Evolutionary conservation across 2,888 invertebrate species (phyloP), one percentile per base, ranked within the genome.

Genomic region (Cheilosia urbana): DNA sequence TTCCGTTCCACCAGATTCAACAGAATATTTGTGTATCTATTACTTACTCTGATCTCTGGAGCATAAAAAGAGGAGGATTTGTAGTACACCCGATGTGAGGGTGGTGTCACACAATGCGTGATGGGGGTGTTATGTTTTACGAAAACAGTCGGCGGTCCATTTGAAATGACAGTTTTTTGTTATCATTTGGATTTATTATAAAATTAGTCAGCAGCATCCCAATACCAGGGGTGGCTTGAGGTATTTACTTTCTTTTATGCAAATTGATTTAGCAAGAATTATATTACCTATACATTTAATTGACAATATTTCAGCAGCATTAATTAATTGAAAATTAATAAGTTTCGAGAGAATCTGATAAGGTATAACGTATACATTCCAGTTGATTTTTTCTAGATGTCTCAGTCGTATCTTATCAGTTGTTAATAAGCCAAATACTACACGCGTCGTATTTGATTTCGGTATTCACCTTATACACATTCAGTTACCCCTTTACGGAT

Each of bases 101-200:
- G 40, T 68, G 55, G 66, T 55, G 47, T 66, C 45, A 53, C 51
- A 37, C 40, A 40, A 30, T 65, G 40, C 30, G 30, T 58, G 57
- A 40, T 47, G 30, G 40, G 66, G 80, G 80, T 68, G 60, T 68
- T 47, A 37, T 1, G n/a, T 55, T 24, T 34, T 30, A 45, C 45
- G 15, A 62, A 60, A 73, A 55, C 68, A 73, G 79, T 79, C 19
- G 68, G 79, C n/a, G 78, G 83, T 78, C 55, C 40, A 24, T 55
- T 79, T 76, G 37, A 78, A 63, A 58, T 69, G 73, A 58, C 79
- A 78, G 65, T 83, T 83, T 71, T 69, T 58, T 77, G 55, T 65
- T 65, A 42, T 51, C 72, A 45, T 53, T 68, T 51, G 45, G 2
- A 49, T 11, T 19, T 19, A 4, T 4, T 19, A 55, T 55, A 40